Base-by-base conservation (phyloP, 2,888 invertebrate species). In the Polydrusus pterygomalis region DNA sequence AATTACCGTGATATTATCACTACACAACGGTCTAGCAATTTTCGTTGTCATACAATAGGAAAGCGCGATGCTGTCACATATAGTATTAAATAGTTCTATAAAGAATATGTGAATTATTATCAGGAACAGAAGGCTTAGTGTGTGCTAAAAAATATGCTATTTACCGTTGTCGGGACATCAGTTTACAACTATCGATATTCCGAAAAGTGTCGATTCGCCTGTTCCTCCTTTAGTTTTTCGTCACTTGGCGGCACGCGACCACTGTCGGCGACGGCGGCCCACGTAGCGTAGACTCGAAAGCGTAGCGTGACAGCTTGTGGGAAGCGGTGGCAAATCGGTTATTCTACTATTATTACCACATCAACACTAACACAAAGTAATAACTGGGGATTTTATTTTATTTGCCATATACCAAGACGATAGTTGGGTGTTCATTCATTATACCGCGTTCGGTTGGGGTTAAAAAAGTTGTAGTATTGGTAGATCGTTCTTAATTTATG, bases 231-330 rank as follows among this genome's bases (percentile, higher is more conserved):
- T 60, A 60, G n/a, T 60, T 38, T 38, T 60, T 38, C 38, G 47
- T 56, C 56, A 15, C 45, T 40, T 45, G 43, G 56, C 81, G 85
- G 85, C 86, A 85, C 86, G 86, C 86, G 86, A 85, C 85, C 85
- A 85, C 84, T 86, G 86, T 85, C 85, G 85, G 84, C 85, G 83
- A 77, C 82, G 83, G 81, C 79, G 77, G 80, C 74, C 77, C 71
- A 56, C 56, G 63, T 68, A 71, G 58, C 17, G 9, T 17, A 15
- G 43, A 77, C 74, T 74, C 64, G 76, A 60, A 74, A 74, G 73
- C 75, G 34, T 72, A 65, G 67, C 73, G 67, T 68, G 73, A 73
- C 73, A 73, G 60, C 62, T 68, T 62, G 73, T 68, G 67, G 73
- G 73, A 60, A 68, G 73, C 67, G 67, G 15, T 38, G 47, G 30